Conservation (phyloP, 2,113 vertebrate genomes). For the Empidonax traillii region DNA sequence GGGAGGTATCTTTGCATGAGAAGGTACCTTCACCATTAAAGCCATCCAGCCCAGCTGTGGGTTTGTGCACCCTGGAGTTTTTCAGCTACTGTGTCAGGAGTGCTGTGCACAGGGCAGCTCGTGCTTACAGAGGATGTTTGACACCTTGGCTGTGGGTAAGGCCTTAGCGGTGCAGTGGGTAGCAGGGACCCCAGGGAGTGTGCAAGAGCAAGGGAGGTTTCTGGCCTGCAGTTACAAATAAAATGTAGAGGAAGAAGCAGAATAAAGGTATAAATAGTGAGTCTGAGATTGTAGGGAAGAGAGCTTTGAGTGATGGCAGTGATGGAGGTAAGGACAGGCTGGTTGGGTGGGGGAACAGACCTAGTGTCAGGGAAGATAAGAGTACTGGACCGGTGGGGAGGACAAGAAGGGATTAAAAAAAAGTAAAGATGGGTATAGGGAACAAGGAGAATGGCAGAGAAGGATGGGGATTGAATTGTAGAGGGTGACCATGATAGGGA, state of each 20-base stretch:
- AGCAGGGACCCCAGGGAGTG: neutral
- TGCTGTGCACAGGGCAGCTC: neutral
- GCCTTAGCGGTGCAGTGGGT: neutral
- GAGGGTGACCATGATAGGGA: neutral
- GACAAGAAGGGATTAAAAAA: neutral
- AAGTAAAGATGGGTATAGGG: neutral
- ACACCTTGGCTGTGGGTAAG: neutral
- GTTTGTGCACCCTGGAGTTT: neutral
- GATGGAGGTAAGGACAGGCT: neutral
- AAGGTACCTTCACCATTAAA: neutral
- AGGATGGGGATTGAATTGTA: neutral
- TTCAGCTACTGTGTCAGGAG: neutral
- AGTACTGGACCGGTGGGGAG: neutral
- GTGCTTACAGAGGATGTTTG: neutral
- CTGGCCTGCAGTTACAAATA: neutral
- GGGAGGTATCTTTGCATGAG: neutral
- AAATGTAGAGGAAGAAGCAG: neutral
- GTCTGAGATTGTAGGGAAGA: neutral
- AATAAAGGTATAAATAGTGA: neutral
- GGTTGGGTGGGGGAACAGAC: neutral
- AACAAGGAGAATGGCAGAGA: neutral
- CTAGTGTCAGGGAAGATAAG: neutral
- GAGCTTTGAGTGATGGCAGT: neutral
- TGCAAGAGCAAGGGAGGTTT: neutral
- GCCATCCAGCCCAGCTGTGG: neutral